Evolutionary conservation across 2,797 vertebrate species (phyloP), one percentile per base, ranked within the genome.

Genomic region (Melanotaenia boesemani): DNA sequence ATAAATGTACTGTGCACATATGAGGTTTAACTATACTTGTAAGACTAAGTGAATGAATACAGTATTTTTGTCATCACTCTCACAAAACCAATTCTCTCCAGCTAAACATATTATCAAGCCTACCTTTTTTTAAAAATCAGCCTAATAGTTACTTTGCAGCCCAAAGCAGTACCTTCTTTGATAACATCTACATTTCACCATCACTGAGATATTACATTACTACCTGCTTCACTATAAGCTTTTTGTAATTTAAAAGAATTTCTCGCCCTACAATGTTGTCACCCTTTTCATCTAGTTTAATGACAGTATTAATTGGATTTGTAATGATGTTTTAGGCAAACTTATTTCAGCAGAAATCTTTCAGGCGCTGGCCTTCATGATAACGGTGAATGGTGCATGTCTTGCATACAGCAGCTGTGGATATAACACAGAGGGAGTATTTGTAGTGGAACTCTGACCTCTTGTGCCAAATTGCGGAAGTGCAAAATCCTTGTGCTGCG

Each of bases 381-480:
- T 90, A 88, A 91, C 28, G 67, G 62, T 80, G 79, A 85, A 81
- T 56, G n/a, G 76, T 70, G 70, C 87, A 77, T 84, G 84, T 67
- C 79, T 85, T 74, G 85, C 77, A 82, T 81, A 60, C 82, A 70
- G 72, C 60, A 57, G 73, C 71, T 71, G 50, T 36, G 56, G 74
- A 68, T 63, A 26, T 67, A 54, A 20, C 32, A 18, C 59, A n/a
- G 24, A 26, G 18, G 34, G 52, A 57, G 74, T 28, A 93, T 94
- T 91, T 81, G 81, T 86, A 90, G 93, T 92, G 83, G 54, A 93
- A 88, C 82, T 91, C 91, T 95, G 94, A 93, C 94, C 94, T 94
- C 94, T 94, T 89, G 93, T 95, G 95, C 57, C 69, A 46, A 20
- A 61, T 67, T 68, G 41, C 72, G 79, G 90, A 89, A 95, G 74